Conservation (phyloP, 30 jellyfish, hydroid and myxozoan species). For the Chrysaora quinquecirrha region DNA sequence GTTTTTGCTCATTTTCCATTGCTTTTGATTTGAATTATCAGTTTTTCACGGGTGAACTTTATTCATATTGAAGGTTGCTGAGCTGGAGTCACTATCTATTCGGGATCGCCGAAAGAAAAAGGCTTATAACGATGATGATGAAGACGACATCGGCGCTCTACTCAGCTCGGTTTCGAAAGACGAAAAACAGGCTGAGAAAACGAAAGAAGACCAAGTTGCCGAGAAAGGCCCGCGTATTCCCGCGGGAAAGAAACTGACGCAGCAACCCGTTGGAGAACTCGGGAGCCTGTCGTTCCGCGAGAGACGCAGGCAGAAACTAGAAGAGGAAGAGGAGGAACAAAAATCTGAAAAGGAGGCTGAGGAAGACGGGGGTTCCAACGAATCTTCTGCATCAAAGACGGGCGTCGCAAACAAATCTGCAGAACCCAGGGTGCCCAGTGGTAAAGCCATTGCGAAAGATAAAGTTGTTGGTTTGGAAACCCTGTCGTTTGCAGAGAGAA, state of each 20-base stretch:
- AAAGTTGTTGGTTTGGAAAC: slow-evolving; percentile 26
- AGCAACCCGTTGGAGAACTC: not conserved
- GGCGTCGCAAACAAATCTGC: not conserved
- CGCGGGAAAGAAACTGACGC: slow-evolving; percentile 1
- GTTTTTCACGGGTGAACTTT: not conserved
- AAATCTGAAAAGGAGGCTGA: slow-evolving; percentile 6
- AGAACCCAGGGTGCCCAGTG: slow-evolving; percentile 18
- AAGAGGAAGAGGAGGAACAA: slow-evolving; percentile 25
- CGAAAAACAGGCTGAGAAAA: slow-evolving; percentile 15
- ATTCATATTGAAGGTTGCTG: slow-evolving; percentile 32
- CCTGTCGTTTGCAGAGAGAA: slow-evolving; percentile 33
- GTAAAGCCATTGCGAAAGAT: slow-evolving; percentile 8
- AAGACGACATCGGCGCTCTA: slow-evolving; percentile 49
- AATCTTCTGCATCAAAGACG: not conserved
- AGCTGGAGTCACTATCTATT: slow-evolving; percentile 33
- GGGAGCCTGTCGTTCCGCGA: slow-evolving; percentile 19
- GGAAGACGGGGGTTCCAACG: not conserved
- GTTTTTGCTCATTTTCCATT: not conserved
- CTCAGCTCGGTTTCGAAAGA: slow-evolving; percentile 38
- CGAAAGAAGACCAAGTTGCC: slow-evolving; percentile 16
- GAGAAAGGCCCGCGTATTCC: not conserved
- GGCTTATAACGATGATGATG: slow-evolving; percentile 46
- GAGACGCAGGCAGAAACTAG: not conserved
- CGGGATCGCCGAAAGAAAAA: slow-evolving; percentile 37
- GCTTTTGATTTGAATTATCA: not conserved